phyloP scores from a whole-genome alignment of 2,888 invertebrate genomes.

The Troides aeacus region DNA sequence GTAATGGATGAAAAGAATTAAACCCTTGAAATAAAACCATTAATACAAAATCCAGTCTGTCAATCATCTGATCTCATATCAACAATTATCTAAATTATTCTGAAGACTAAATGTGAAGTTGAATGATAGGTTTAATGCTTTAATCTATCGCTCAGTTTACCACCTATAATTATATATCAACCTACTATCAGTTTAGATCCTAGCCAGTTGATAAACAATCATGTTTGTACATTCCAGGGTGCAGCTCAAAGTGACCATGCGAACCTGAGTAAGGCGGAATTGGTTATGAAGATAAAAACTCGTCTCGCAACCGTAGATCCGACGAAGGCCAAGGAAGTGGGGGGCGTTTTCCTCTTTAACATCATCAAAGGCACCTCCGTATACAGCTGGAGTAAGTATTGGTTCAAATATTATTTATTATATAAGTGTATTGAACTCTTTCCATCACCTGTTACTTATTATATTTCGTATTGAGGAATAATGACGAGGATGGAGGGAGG shows the following conservation, averaged over 20 bases:
- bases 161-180: too few species aligned
- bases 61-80: too few species aligned
- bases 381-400: slow-evolving; percentile 72
- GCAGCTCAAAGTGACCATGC: slow-evolving; percentile 63
- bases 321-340: slow-evolving; percentile 58
- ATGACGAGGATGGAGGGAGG: too few species aligned
- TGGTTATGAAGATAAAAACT: slow-evolving; percentile 61
- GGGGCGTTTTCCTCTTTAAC: slow-evolving; percentile 73
- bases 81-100: too few species aligned
- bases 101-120: too few species aligned
- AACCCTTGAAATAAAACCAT: too few species aligned
- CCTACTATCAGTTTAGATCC: background rate
- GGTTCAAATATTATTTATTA: background rate
- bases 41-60: too few species aligned
- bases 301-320: slow-evolving; percentile 59
- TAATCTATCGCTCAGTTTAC: too few species aligned
- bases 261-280: slow-evolving; percentile 49
- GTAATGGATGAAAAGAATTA: too few species aligned
- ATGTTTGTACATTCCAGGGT: slow-evolving; percentile 54
- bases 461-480: too few species aligned
- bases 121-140: too few species aligned
- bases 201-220: background rate
- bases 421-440: too few species aligned
- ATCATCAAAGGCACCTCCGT: slow-evolving; percentile 68
- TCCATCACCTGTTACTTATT: background rate